phyloP scores from a whole-genome alignment of 2,797 vertebrate species.

The Cercopithecus hamlyni region DNA sequence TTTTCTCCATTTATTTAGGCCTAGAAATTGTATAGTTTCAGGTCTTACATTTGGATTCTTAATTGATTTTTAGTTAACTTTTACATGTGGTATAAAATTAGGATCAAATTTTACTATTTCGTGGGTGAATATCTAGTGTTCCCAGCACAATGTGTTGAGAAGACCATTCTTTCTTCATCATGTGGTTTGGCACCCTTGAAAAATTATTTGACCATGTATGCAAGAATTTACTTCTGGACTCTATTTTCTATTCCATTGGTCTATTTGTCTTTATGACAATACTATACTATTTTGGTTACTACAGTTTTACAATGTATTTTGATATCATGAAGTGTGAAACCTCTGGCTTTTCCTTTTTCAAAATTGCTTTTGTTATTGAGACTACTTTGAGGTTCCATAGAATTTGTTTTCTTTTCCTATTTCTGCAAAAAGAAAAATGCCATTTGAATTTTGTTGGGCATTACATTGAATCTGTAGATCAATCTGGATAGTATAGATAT shows the following conservation, averaged over 20 bases:
- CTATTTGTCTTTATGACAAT: neutral
- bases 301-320: neutral
- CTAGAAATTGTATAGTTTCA: neutral
- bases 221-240: neutral
- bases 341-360: neutral
- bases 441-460: neutral
- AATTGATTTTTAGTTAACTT: neutral
- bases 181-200: neutral
- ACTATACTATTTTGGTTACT: neutral
- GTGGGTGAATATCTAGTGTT: neutral
- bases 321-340: neutral
- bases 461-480: neutral
- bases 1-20: neutral
- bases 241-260: neutral
- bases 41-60: neutral
- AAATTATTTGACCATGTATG: neutral
- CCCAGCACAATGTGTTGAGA: neutral
- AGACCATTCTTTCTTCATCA: neutral
- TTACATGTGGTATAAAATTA: neutral
- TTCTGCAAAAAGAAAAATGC: neutral
- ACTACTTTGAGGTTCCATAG: neutral
- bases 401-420: neutral
- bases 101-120: neutral
- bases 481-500: neutral
- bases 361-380: neutral